Base-by-base conservation (phyloP, 2,888 invertebrate species). In the Agrochola litura region DNA sequence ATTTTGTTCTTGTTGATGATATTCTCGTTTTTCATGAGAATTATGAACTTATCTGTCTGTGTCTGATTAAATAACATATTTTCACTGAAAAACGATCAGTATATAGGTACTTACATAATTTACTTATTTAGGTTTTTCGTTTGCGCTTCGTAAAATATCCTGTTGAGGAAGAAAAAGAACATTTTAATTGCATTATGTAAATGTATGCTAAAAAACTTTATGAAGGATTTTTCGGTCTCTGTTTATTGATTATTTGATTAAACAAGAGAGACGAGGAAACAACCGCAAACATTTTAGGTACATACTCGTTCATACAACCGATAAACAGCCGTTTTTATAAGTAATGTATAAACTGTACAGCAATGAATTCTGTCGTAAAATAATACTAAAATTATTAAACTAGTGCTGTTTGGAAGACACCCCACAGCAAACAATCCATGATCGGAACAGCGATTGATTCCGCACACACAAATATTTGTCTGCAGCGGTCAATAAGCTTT, bases 401-500 rank as follows among this genome's bases (percentile, higher is more conserved):
- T 19, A 60, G 25, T 56, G 16, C n/a, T 5, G 12, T 54, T 61
- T n/a, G 25, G 19, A 69, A 73, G 69, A 67, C 43, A 61, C 30
- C 16, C n/a, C 9, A 30, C n/a, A 25, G 37, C 60, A 70, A 84
- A 82, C 83, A 78, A 64, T 69, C 49, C 41, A 22, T 30, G 72
- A 70, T 54, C 69, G 58, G 65, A 60, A 5, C 69, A 58, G 22
- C 63, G 54, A 84, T 83, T 84, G 77, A n/a, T 85, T 70, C 63
- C 19, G 69, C 66, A 75, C 52, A 73, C 63, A 83, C 86, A 76
- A 84, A 86, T 84, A 86, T 86, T 84, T 82, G 79, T 69, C 52
- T 37, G 60, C 60, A 22, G 64, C 43, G 60, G 70, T 71, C 73
- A 73, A 70, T 79, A 74, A 69, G 65, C 78, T 69, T 25, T 70